phyloP scores from a whole-genome alignment of 30 jellyfish, hydroid and myxozoan genomes.

The Hydractinia echinata region DNA sequence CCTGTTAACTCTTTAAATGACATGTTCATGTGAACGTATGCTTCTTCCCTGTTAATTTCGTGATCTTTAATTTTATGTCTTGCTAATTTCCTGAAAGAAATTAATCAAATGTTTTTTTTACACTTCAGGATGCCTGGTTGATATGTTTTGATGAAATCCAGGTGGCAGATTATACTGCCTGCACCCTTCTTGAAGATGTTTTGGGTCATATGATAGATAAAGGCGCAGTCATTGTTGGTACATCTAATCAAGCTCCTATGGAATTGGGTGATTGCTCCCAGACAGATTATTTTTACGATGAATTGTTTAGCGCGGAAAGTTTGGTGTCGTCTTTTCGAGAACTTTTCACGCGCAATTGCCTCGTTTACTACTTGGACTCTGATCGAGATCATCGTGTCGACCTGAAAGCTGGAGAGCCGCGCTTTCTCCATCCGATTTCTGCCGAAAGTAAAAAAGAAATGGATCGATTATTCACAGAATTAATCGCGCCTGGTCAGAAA shows the following conservation, averaged over 20 bases:
- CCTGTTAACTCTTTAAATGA: no score
- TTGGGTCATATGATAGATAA: conserved; percentile 42
- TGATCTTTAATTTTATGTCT: no score
- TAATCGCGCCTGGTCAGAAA: conserved; percentile 36
- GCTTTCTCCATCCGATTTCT: conserved; percentile 44
- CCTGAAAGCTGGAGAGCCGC: conserved; percentile 47
- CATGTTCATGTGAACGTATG: no score
- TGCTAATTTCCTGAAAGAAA: neutral
- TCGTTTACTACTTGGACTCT: conserved; percentile 46
- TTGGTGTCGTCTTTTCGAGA: conserved; percentile 40
- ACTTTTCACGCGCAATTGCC: conserved; percentile 42
- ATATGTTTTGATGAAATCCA: conserved; percentile 83
- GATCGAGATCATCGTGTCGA: conserved; percentile 54
- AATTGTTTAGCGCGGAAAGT: conserved; percentile 31
- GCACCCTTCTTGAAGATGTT: conserved; percentile 60
- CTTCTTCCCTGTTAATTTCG: neutral
- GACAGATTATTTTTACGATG: conserved; percentile 53
- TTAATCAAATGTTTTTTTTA: neutral
- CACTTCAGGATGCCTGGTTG: conserved; percentile 47
- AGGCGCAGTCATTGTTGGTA: conserved; percentile 81
- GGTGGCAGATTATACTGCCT: conserved; percentile 59
- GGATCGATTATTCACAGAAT: conserved; percentile 45
- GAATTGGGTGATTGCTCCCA: conserved; percentile 55
- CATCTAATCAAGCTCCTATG: conserved; percentile 71
- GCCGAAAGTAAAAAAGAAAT: conserved; percentile 38